A percentile compares a stretch with the other conserved stretches of the same genome.
Evolutionary conservation across 2,797 vertebrate genomes (phyloP).

Genomic region (Aplochiton taeniatus): DNA sequence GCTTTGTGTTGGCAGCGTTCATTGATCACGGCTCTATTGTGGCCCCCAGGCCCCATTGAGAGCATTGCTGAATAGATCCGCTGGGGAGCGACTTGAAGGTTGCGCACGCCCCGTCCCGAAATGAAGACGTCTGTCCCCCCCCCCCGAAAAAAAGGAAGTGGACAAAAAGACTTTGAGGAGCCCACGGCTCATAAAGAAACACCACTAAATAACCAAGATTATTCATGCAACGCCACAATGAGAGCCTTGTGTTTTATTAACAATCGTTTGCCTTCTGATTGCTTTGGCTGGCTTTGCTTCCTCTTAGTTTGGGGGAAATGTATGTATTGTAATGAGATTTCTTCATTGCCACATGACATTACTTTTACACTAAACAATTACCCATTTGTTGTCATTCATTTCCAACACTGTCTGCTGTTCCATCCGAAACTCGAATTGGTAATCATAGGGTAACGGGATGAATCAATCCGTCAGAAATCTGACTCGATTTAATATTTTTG

Average conservation of each 20-base stretch:
- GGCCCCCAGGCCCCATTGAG: constrained; percentile 56
- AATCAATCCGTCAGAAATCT: not conserved
- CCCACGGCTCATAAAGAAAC: constrained; percentile 23
- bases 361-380: too few species aligned
- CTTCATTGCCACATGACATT: too few species aligned
- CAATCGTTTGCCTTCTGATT: too few species aligned
- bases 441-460: not conserved
- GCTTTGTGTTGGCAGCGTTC: not conserved
- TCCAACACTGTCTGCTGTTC: too few species aligned
- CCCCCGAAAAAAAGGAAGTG: constrained; percentile 32
- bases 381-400: too few species aligned
- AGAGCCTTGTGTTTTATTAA: too few species aligned
- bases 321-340: too few species aligned
- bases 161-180: constrained; percentile 38
- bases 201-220: constrained; percentile 3
- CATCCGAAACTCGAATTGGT: not conserved
- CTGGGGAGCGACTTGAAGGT: constrained; percentile 51
- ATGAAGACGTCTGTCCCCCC: constrained; percentile 74
- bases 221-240: not conserved
- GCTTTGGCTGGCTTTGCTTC: too few species aligned
- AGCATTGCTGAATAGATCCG: constrained; percentile 53
- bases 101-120: constrained; percentile 21
- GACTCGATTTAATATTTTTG: too few species aligned
- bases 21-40: constrained; percentile 54
- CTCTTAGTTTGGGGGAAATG: too few species aligned